A percentile compares a stretch with the other conserved stretches of the same genome.
These are phyloP conservation scores for Pseudococcus longispinus DNA, from an alignment of 2,888 invertebrate species.

Conservation along the genomic window DNA sequence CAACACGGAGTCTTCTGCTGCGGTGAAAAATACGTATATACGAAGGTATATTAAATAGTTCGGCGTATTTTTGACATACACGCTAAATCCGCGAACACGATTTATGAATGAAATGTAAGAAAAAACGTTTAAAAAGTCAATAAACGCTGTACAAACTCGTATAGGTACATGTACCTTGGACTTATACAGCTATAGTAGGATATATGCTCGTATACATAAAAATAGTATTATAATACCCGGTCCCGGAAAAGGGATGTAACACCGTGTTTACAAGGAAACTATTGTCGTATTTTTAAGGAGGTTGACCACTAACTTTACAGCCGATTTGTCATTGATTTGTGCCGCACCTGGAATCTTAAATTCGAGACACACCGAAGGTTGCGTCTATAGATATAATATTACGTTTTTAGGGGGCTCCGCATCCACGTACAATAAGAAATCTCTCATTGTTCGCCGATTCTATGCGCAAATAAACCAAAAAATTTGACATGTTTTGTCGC, in stretches of 20 bases:
- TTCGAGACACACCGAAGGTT: neutral
- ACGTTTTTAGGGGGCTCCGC: conserved; percentile 1
- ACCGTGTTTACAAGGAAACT: conserved; percentile 43
- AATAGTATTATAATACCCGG: neutral
- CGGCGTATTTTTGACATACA: conserved; percentile 18
- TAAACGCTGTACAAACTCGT: neutral
- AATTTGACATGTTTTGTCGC: conserved; percentile 46
- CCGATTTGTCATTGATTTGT: conserved; percentile 45
- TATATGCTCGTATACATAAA: neutral
- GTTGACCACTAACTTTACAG: conserved; percentile 41
- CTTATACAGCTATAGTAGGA: neutral
- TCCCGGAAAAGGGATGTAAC: conserved; percentile 42
- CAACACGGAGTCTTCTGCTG: neutral
- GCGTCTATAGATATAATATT: neutral
- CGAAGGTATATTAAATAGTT: neutral
- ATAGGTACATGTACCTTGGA: neutral
- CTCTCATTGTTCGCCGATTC: conserved; percentile 4
- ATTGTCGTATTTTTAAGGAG: conserved; percentile 40
- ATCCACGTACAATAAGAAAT: neutral
- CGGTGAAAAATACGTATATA: neutral
- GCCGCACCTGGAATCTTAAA: conserved; percentile 41
- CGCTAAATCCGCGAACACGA: conserved; percentile 17
- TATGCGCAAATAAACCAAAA: conserved; percentile 37
- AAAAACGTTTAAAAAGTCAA: conserved; percentile 45
- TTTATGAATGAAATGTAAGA: conserved; percentile 37